Conservation (phyloP, 2,113 vertebrate genomes). For the Zosterops pallidus region DNA sequence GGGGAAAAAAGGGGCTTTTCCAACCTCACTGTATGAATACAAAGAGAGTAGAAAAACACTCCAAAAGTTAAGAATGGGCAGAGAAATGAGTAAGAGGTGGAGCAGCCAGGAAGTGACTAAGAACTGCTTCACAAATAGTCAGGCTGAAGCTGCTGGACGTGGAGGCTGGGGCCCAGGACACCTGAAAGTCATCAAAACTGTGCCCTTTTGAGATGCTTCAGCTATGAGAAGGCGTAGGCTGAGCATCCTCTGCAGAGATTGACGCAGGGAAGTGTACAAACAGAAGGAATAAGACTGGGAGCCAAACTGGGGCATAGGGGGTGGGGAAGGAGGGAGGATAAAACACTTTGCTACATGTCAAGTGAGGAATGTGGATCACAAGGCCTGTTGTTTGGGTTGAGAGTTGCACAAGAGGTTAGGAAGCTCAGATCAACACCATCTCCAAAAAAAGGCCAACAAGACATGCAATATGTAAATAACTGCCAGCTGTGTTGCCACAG, state of each 20-base stretch:
- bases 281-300: background rate
- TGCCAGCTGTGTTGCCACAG: background rate
- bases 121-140: background rate
- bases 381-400: background rate
- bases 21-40: background rate
- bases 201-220: background rate
- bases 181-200: background rate
- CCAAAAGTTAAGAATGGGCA: background rate
- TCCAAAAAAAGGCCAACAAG: background rate
- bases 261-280: background rate
- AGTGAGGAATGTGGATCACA: background rate
- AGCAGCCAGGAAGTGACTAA: background rate
- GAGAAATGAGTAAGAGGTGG: background rate
- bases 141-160: background rate
- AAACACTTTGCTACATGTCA: background rate
- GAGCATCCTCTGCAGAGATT: background rate
- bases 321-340: background rate
- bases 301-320: background rate
- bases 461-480: background rate
- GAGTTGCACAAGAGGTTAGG: background rate
- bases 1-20: background rate
- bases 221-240: rapidly evolving
- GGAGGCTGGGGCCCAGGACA: background rate
- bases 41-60: background rate
- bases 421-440: background rate